Conservation (phyloP, 2,113 vertebrate species). For the Podiceps cristatus region DNA sequence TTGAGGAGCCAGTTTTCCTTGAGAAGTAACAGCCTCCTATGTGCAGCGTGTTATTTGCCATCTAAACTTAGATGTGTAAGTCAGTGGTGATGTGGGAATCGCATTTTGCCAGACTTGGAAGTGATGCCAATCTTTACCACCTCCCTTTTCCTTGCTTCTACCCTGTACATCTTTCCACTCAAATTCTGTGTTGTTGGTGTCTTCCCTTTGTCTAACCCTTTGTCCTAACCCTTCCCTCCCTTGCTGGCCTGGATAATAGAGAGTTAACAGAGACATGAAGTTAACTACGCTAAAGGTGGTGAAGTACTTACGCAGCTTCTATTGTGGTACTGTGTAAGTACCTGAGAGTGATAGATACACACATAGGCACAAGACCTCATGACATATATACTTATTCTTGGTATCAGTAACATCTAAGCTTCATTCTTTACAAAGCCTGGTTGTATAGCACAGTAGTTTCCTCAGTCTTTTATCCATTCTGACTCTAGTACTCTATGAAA, state of each 20-base stretch:
- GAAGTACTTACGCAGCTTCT: background rate
- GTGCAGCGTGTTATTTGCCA: background rate
- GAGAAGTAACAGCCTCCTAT: background rate
- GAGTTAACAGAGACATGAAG: background rate
- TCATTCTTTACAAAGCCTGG: background rate
- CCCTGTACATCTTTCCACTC: background rate
- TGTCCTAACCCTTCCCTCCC: background rate
- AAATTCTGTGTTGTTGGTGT: background rate
- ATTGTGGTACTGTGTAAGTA: background rate
- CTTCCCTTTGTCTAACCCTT: background rate
- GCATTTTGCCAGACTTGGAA: accelerated
- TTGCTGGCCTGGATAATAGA: background rate
- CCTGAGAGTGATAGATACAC: background rate
- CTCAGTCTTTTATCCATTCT: background rate
- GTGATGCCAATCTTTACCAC: accelerated
- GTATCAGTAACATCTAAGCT: background rate
- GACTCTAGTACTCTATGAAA: background rate
- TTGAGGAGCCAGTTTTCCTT: background rate
- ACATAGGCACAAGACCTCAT: background rate
- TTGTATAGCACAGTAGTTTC: background rate
- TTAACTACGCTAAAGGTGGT: background rate
- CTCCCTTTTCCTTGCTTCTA: background rate
- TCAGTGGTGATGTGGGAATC: background rate
- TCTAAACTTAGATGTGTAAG: background rate
- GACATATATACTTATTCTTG: background rate